phyloP scores from a whole-genome alignment of 2,888 invertebrate genomes.

The Caenorhabditis sp. region DNA sequence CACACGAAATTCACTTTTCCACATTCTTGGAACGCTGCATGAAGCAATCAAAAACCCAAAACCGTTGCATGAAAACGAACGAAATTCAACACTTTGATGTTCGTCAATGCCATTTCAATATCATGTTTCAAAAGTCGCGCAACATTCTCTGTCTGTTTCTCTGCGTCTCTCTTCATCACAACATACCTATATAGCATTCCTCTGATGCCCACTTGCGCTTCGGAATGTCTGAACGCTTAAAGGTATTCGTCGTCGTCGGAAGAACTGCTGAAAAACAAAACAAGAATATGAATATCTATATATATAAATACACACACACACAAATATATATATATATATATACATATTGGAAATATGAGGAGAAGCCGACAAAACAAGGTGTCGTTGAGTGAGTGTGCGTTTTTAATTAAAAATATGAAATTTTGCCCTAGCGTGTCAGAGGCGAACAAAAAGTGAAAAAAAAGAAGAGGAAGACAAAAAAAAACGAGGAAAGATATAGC shows the following conservation, averaged over 20 bases:
- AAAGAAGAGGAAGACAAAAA: not conserved
- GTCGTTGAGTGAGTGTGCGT: constrained; percentile 7
- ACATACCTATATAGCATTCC: constrained; percentile 47
- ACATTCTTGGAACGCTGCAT: too few species aligned
- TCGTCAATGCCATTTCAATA: not conserved
- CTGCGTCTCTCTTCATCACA: not conserved
- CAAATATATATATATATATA: not conserved
- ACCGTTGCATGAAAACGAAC: not conserved
- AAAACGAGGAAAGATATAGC: constrained; percentile 5
- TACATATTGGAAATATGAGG: not conserved
- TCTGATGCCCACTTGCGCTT: constrained; percentile 47
- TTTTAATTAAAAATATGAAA: not conserved
- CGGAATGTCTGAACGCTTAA: constrained; percentile 43
- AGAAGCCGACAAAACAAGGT: constrained; percentile 5
- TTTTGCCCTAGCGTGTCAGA: not conserved
- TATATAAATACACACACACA: too few species aligned
- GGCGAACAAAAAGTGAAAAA: not conserved
- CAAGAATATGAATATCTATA: not conserved
- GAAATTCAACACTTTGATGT: not conserved
- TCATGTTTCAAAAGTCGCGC: not conserved
- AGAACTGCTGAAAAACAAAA: constrained; percentile 20
- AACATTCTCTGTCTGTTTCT: too few species aligned
- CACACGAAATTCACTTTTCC: too few species aligned
- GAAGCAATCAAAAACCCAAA: too few species aligned
- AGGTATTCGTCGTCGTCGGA: constrained; percentile 19